These are phyloP conservation scores for Labia minor DNA, from an alignment of 2,888 invertebrate species.

Conservation along the genomic window DNA sequence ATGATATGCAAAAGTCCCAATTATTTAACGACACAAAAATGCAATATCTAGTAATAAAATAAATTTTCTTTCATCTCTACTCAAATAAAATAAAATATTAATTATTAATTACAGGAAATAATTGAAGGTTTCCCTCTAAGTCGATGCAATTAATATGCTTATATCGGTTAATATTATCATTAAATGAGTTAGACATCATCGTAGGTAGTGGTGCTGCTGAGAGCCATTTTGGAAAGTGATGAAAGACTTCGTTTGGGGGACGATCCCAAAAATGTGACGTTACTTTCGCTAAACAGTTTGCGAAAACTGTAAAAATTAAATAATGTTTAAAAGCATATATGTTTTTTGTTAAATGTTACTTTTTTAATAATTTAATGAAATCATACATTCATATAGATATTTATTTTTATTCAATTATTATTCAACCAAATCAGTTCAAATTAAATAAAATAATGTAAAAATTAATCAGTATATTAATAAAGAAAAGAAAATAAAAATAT, in stretches of 20 bases:
- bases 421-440: conserved; percentile 14
- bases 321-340: conserved; percentile 19
- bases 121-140: neutral
- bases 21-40: too few relatives aligned
- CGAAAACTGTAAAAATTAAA: conserved; percentile 58
- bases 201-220: conserved; percentile 31
- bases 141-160: neutral
- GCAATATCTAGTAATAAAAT: too few relatives aligned
- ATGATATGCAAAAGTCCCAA: too few relatives aligned
- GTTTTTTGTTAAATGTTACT: too few relatives aligned
- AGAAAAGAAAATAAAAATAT: conserved; percentile 22
- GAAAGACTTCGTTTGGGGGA: conserved; percentile 73
- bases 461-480: conserved; percentile 19
- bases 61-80: neutral
- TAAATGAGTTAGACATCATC: neutral
- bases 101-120: neutral
- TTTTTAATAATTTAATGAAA: too few relatives aligned
- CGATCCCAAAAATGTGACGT: conserved; percentile 46
- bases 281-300: conserved; percentile 75
- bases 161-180: neutral
- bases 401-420: too few relatives aligned
- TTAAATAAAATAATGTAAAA: conserved; percentile 14
- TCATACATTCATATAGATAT: too few relatives aligned
- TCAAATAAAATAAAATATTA: neutral
- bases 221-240: conserved; percentile 65